Conservation (phyloP, 2,888 invertebrate species). For the Dasypolia templi region DNA sequence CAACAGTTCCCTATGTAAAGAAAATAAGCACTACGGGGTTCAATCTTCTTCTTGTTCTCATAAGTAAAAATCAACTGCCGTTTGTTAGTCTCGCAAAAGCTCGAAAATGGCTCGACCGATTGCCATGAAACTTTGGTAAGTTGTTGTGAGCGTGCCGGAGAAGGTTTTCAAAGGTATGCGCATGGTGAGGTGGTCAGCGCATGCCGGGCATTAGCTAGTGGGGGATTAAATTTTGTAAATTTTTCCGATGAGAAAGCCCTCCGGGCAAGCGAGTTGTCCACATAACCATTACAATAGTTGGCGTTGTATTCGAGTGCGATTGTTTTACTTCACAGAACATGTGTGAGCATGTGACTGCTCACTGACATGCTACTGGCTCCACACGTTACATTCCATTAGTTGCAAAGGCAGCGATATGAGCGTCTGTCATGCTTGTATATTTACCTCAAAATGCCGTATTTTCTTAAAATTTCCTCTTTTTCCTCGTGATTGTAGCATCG, state of each 20-base stretch:
- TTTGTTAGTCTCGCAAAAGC: no score
- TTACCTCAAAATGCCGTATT: conserved; percentile 18
- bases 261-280: not conserved
- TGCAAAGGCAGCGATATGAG: conserved; percentile 14
- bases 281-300: not conserved
- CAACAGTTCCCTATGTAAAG: no score
- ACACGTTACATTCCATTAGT: conserved; percentile 16
- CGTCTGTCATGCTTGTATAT: conserved; percentile 21
- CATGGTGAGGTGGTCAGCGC: no score
- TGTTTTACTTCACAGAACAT: conserved; percentile 4
- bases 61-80: no score
- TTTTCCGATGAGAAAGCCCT: not conserved
- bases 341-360: not conserved
- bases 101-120: no score
- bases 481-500: not conserved
- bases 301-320: not conserved
- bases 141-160: no score
- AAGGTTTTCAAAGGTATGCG: no score
- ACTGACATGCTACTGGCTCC: not conserved
- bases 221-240: no score
- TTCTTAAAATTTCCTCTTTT: conserved; percentile 6
- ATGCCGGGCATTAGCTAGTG: no score
- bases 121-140: no score
- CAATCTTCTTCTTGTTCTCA: no score
- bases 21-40: no score